phyloP scores from a whole-genome alignment of 2,113 vertebrate genomes.

The Dascyllus trimaculatus region DNA sequence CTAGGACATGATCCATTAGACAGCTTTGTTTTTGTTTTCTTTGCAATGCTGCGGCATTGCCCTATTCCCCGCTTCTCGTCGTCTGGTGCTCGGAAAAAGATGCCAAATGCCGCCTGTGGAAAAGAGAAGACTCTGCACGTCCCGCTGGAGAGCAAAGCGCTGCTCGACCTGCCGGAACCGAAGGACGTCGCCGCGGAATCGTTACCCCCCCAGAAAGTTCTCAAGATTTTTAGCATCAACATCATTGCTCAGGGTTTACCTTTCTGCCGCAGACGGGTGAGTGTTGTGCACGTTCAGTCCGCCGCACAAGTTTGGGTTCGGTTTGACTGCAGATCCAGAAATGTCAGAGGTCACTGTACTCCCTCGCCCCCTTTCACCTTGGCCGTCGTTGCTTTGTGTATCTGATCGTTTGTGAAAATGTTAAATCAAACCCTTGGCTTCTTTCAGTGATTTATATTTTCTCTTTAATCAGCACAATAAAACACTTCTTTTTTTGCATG shows the following conservation, averaged over 20 bases:
- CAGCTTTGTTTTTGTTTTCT: constrained; percentile 44
- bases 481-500: background rate
- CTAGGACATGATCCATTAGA: constrained; percentile 80
- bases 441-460: background rate
- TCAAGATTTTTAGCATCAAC: constrained; percentile 99
- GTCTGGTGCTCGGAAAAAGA: constrained; percentile 82
- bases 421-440: background rate
- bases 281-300: constrained; percentile 44
- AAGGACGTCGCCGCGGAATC: constrained; percentile 87
- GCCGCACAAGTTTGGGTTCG: background rate
- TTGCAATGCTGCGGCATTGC: constrained; percentile 89
- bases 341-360: constrained; percentile 64
- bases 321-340: constrained; percentile 17
- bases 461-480: background rate
- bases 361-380: background rate
- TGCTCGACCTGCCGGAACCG: constrained; percentile 87
- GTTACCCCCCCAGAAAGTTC: constrained; percentile 92
- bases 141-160: constrained; percentile 82
- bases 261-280: constrained; percentile 97
- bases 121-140: constrained; percentile 82
- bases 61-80: constrained; percentile 83
- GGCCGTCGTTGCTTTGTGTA: constrained; percentile 8
- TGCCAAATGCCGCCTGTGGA: constrained; percentile 86
- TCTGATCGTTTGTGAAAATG: background rate
- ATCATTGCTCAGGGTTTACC: constrained; percentile 97